Evolutionary conservation across 2,113 vertebrate species (phyloP).

Genomic region (Cichladusa arquata): DNA sequence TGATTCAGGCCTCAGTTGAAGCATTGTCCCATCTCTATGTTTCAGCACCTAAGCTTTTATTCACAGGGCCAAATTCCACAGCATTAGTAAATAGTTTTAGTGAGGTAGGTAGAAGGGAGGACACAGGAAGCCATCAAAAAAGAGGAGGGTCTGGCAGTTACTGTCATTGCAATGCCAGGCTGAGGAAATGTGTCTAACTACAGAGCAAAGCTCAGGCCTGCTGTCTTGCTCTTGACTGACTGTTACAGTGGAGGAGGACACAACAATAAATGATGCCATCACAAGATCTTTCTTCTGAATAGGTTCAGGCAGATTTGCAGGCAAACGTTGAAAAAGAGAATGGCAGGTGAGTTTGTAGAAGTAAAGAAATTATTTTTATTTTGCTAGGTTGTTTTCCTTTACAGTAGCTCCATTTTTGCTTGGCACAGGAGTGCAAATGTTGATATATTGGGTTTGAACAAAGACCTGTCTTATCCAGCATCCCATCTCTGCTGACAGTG

Average conservation of each 20-base stretch:
- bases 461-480: not conserved
- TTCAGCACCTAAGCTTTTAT: not conserved
- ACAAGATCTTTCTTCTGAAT: not conserved
- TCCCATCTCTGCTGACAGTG: not conserved
- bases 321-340: conserved; percentile 12
- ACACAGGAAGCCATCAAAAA: not conserved
- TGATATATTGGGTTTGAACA: not conserved
- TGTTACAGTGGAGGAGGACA: not conserved
- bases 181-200: not conserved
- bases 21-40: not conserved
- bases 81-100: not conserved
- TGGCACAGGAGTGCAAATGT: not conserved
- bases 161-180: not conserved
- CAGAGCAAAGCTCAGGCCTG: not conserved
- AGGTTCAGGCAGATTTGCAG: not conserved
- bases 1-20: not conserved
- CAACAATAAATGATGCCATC: not conserved
- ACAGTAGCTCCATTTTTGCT: not conserved
- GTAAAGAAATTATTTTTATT: not conserved
- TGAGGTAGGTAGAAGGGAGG: not conserved
- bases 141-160: not conserved
- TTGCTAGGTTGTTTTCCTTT: not conserved
- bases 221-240: not conserved
- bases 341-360: not conserved
- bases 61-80: not conserved